phyloP scores from a whole-genome alignment of 1,140 invertebrate genomes.

The Camponotus vicinus region DNA sequence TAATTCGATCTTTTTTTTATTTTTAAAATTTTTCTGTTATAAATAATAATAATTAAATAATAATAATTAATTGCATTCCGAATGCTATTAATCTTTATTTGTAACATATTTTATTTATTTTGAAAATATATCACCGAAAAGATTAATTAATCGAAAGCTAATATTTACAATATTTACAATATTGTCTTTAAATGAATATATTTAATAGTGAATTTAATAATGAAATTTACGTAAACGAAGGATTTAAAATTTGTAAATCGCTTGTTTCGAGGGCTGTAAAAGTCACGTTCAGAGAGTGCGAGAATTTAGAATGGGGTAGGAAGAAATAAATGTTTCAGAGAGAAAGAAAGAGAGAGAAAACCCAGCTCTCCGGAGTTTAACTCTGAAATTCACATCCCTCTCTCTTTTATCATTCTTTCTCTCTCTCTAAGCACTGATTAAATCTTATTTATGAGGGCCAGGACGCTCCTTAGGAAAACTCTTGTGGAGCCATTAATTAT shows the following conservation, averaged over 20 bases:
- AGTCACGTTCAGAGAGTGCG: not conserved
- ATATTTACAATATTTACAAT: not conserved
- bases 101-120: not conserved
- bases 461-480: constrained; percentile 17
- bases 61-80: not conserved
- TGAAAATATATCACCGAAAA: constrained; percentile 11
- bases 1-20: not conserved
- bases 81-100: not conserved
- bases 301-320: not conserved
- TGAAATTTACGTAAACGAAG: constrained; percentile 1
- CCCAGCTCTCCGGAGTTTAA: not conserved
- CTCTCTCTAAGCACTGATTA: constrained; percentile 28
- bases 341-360: not conserved
- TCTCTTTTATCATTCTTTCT: not conserved
- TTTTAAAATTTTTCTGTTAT: no score
- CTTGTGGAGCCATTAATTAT: constrained; percentile 38
- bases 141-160: constrained; percentile 40
- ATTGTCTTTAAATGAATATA: no score
- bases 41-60: not conserved
- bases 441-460: constrained; percentile 48
- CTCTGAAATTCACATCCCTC: constrained; percentile 6
- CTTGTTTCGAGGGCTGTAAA: constrained; percentile 33
- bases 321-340: not conserved
- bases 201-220: no score
- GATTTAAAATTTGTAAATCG: constrained; percentile 35